Evolutionary conservation across 1,140 invertebrate species (phyloP).

Genomic region (Pachypeltis micranthus): DNA sequence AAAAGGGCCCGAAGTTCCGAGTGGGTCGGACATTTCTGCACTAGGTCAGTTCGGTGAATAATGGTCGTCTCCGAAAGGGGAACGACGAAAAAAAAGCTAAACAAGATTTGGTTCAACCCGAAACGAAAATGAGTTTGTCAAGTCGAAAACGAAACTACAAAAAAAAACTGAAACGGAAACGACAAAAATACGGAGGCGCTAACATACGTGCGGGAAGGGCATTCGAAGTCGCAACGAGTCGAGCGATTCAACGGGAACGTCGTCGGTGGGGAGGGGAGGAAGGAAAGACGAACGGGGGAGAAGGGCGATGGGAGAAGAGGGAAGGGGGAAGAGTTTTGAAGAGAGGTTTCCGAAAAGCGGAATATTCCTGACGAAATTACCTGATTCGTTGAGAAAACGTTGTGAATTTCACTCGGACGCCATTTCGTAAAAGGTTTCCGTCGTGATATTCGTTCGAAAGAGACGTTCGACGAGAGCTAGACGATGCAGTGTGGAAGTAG

Average conservation of each 20-base stretch:
- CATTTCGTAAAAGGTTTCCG: background rate
- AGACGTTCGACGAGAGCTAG: background rate
- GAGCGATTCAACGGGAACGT: background rate
- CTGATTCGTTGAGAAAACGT: background rate
- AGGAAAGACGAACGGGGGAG: background rate
- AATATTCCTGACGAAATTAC: background rate
- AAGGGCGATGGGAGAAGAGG: background rate
- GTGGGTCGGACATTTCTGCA: too few species aligned
- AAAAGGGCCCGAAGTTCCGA: too few species aligned
- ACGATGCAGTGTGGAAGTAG: slow-evolving; percentile 3
- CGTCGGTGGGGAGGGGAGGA: background rate
- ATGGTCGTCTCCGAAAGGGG: too few species aligned
- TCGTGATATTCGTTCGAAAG: background rate
- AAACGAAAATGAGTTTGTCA: too few species aligned
- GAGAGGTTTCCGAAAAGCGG: too few species aligned
- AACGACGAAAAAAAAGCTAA: too few species aligned
- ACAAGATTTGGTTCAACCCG: too few species aligned
- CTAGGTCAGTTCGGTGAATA: too few species aligned
- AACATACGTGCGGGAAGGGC: background rate
- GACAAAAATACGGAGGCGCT: background rate
- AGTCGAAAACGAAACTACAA: too few species aligned
- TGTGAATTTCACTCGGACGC: background rate
- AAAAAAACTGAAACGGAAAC: too few species aligned
- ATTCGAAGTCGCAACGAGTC: background rate
- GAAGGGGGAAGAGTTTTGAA: too few species aligned